These are phyloP conservation scores for Drosophila suboccidentalis DNA, from an alignment of 2,888 invertebrate species.

Conservation along the genomic window DNA sequence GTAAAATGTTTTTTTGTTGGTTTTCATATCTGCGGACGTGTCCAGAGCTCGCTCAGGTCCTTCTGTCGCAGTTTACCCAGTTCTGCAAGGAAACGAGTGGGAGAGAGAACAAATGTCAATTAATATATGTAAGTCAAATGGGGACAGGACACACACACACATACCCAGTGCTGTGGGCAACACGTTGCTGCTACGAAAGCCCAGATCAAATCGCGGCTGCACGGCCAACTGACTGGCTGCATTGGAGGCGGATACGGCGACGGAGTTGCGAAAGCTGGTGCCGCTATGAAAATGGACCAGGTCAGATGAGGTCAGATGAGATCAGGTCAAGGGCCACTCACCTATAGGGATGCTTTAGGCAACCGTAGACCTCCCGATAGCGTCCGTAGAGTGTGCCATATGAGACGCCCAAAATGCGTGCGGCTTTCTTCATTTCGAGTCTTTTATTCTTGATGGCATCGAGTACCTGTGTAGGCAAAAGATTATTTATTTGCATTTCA, in stretches of 20 bases:
- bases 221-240: slow-evolving; percentile 69
- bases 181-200: slow-evolving; percentile 64
- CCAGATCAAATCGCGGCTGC: slow-evolving; percentile 82
- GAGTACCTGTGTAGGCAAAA: slow-evolving; percentile 88
- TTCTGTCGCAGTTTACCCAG: slow-evolving; percentile 82
- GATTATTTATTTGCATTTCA: background rate
- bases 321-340: slow-evolving; percentile 76
- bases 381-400: slow-evolving; percentile 96
- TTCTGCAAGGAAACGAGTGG: slow-evolving; percentile 50
- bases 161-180: slow-evolving; percentile 72
- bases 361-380: slow-evolving; percentile 95
- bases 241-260: slow-evolving; percentile 60
- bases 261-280: slow-evolving; percentile 77
- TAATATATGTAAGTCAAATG: background rate
- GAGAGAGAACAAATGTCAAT: background rate
- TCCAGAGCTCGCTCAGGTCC: slow-evolving; percentile 82
- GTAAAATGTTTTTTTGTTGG: slow-evolving; percentile 35
- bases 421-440: slow-evolving; percentile 96
- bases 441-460: slow-evolving; percentile 96
- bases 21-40: slow-evolving; percentile 83
- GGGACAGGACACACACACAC: slow-evolving; percentile 4
- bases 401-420: slow-evolving; percentile 94
- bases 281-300: slow-evolving; percentile 46
- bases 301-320: background rate
- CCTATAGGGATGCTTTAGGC: slow-evolving; percentile 95